Conservation (phyloP, 2,888 invertebrate species). For the Anaspis maculata region DNA sequence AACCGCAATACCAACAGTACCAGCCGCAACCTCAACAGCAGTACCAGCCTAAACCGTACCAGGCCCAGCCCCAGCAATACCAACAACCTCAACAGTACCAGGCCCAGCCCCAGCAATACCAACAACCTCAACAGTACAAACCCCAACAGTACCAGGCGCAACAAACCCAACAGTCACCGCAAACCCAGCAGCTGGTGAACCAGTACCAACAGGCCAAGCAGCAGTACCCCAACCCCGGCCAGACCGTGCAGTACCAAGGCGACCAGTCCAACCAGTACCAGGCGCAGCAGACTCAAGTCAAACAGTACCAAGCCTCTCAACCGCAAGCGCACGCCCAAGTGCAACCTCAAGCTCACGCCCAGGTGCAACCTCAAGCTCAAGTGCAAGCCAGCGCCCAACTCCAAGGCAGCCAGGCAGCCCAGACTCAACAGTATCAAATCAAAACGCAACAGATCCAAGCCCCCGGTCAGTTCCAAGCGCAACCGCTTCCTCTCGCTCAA, state of each 20-base stretch:
- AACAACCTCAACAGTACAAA: slow-evolving; percentile 10
- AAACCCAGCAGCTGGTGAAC: slow-evolving; percentile 7
- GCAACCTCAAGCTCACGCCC: neutral
- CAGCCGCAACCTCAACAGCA: slow-evolving; percentile 13
- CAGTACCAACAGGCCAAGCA: slow-evolving; percentile 12
- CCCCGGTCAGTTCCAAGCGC: too few relatives aligned
- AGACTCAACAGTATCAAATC: too few relatives aligned
- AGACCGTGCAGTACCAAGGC: slow-evolving; percentile 14
- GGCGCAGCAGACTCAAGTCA: slow-evolving; percentile 10
- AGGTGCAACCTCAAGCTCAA: neutral
- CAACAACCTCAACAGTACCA: slow-evolving; percentile 11
- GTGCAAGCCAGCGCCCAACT: too few relatives aligned
- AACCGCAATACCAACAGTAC: slow-evolving; percentile 13
- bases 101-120: slow-evolving; percentile 6
- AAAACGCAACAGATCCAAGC: too few relatives aligned
- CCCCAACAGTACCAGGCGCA: slow-evolving; percentile 3
- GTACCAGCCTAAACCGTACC: slow-evolving; percentile 9
- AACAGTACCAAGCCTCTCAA: slow-evolving; percentile 6
- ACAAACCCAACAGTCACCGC: slow-evolving; percentile 13
- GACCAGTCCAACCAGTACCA: slow-evolving; percentile 10
- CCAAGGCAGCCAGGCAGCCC: too few relatives aligned
- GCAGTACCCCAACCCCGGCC: slow-evolving; percentile 16
- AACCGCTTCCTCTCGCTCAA: too few relatives aligned
- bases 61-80: slow-evolving; percentile 4
- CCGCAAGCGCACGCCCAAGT: neutral